Evolutionary conservation across 2,888 invertebrate species (phyloP).

Genomic region (Nephrotoma guestfalica): DNA sequence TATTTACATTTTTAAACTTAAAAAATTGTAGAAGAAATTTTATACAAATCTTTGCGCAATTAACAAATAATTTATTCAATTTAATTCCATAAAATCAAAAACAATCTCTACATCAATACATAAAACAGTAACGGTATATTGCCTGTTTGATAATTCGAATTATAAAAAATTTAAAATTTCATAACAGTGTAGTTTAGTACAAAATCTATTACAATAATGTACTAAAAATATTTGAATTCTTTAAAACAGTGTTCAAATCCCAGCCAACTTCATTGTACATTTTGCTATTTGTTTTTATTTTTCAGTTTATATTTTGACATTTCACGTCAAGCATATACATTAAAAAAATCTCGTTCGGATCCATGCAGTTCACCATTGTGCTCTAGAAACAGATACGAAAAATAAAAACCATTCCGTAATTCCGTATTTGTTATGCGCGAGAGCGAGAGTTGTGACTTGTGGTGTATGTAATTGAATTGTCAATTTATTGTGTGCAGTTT

Average conservation of each 20-base stretch:
- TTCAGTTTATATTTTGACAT: not conserved
- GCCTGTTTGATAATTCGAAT: not conserved
- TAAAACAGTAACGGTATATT: too few relatives aligned
- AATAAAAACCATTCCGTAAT: not conserved
- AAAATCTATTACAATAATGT: not conserved
- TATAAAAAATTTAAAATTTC: not conserved
- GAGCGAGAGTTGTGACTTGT: not conserved
- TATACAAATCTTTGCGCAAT: too few relatives aligned
- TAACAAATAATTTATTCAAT: too few relatives aligned
- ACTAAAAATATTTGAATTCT: not conserved
- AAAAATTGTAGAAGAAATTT: too few relatives aligned
- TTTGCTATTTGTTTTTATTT: not conserved
- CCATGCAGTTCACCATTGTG: not conserved
- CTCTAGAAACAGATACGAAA: not conserved
- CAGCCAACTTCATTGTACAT: not conserved
- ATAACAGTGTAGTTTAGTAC: not conserved
- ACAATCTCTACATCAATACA: too few relatives aligned
- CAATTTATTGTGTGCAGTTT: not conserved
- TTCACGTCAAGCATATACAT: not conserved
- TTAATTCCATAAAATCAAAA: too few relatives aligned
- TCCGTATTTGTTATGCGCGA: not conserved
- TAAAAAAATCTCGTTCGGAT: not conserved
- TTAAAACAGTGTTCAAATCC: not conserved
- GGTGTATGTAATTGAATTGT: not conserved
- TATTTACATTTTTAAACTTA: too few relatives aligned